Conservation (phyloP, 1,140 invertebrate species). For the Aleiodes sp. region DNA sequence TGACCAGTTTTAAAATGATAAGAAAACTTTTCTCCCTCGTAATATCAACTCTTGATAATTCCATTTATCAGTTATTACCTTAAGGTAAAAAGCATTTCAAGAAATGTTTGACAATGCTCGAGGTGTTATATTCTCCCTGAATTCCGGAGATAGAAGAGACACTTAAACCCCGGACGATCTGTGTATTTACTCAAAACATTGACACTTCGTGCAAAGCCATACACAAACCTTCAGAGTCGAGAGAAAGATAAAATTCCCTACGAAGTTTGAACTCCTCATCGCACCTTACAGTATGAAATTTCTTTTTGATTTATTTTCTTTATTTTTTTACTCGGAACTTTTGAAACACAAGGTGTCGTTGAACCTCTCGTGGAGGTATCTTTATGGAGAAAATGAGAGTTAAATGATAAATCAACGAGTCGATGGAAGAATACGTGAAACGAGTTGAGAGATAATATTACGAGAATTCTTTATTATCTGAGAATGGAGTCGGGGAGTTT, state of each 20-base stretch:
- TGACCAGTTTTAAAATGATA: no score
- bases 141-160: neutral
- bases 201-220: neutral
- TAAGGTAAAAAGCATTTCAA: neutral
- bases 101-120: neutral
- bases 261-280: neutral
- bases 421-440: no score
- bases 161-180: neutral
- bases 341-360: neutral
- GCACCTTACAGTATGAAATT: neutral
- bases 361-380: neutral
- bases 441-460: no score
- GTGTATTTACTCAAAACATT: conserved; percentile 15
- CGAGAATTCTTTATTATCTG: no score
- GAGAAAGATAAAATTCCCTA: neutral
- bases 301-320: neutral
- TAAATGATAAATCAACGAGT: neutral
- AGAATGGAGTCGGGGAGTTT: no score
- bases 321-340: neutral
- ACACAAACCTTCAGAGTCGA: neutral
- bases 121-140: neutral
- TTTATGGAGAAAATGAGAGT: neutral
- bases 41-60: neutral
- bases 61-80: neutral
- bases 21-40: neutral